Conservation (phyloP, 2,113 vertebrate species). For the Oreochromis spilurus region DNA sequence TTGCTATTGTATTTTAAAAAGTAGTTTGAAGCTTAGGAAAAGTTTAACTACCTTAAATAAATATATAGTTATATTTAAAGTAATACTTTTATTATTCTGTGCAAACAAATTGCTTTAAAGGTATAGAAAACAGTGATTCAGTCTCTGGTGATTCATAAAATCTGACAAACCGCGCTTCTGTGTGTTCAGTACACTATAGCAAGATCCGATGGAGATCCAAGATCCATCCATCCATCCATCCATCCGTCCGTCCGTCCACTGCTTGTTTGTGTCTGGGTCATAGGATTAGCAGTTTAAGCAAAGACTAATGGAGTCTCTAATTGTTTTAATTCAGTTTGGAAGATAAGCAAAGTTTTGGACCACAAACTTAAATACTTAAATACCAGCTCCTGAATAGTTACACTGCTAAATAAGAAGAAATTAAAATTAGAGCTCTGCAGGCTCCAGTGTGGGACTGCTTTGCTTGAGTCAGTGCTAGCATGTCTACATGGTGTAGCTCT, state of each 20-base stretch:
- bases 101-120: neutral
- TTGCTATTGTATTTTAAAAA: neutral
- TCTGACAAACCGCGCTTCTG: neutral
- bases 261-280: neutral
- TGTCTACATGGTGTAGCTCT: neutral
- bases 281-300: neutral
- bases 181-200: neutral
- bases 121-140: neutral
- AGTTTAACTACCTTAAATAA: neutral
- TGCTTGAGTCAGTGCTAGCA: neutral
- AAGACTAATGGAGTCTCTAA: neutral
- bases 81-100: neutral
- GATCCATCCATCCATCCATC: neutral
- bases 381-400: neutral
- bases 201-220: neutral
- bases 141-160: neutral
- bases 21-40: neutral
- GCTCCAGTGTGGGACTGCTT: neutral
- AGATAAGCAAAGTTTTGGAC: neutral
- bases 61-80: neutral
- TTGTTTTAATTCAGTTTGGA: neutral
- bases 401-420: neutral
- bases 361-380: neutral
- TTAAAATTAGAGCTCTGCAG: neutral
- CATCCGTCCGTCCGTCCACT: accelerated